Conservation (phyloP, 2,113 vertebrate genomes). For the Miniopterus natalensis region DNA sequence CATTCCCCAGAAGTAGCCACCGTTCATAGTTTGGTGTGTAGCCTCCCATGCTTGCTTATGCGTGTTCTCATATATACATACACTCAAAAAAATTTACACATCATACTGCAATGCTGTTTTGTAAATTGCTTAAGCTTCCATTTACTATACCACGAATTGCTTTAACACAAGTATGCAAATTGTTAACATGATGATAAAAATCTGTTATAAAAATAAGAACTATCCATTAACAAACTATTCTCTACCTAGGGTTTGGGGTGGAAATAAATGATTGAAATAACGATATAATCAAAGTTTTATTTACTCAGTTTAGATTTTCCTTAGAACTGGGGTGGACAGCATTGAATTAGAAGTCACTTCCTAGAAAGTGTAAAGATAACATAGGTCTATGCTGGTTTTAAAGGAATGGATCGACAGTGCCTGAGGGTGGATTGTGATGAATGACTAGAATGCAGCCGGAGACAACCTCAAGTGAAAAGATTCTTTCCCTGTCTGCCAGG, state of each 20-base stretch:
- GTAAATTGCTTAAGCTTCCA: not conserved
- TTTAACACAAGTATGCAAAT: slow-evolving; percentile 44
- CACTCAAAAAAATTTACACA: not conserved
- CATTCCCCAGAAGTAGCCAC: not conserved
- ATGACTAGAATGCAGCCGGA: not conserved
- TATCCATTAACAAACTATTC: slow-evolving; percentile 42
- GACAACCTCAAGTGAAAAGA: slow-evolving; percentile 62
- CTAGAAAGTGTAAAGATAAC: slow-evolving; percentile 28
- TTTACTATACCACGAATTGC: not conserved
- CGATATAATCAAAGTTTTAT: slow-evolving; percentile 1
- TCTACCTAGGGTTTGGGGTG: not conserved
- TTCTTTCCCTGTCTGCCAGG: slow-evolving; percentile 64
- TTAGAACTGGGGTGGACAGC: not conserved
- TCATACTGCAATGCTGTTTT: slow-evolving; percentile 15
- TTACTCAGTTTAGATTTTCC: slow-evolving; percentile 43
- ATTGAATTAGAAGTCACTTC: slow-evolving; percentile 53
- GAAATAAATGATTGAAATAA: slow-evolving; percentile 57
- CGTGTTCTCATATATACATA: slow-evolving; percentile 1
- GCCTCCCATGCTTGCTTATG: not conserved
- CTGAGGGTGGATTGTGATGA: not conserved
- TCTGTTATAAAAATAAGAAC: slow-evolving; percentile 29
- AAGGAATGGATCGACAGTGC: not conserved
- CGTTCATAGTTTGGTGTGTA: slow-evolving; percentile 24
- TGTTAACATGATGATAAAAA: slow-evolving; percentile 43
- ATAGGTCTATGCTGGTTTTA: slow-evolving; percentile 43